Percentiles rank a stretch among this genome's conserved stretches.
phyloP scores from a whole-genome alignment of 2,888 invertebrate species.

The Rhopalosiphum nymphaeae region DNA sequence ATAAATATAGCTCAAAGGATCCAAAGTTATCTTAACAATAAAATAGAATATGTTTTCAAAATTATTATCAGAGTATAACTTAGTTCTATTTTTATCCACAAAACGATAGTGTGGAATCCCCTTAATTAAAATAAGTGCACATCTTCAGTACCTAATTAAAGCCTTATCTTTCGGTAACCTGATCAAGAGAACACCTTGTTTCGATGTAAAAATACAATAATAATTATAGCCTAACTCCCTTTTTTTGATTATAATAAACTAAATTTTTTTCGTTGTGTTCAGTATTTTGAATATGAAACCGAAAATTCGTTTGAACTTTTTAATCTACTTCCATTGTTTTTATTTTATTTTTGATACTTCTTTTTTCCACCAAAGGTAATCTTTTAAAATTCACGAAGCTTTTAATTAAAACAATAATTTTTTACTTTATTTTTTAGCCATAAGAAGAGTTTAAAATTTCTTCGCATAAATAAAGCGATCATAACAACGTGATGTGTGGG shows the following conservation, averaged over 20 bases:
- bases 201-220: conserved; percentile 9
- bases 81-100: not conserved
- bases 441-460: not conserved
- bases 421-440: not conserved
- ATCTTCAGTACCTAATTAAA: conserved; percentile 34
- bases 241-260: conserved; percentile 43
- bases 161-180: conserved; percentile 15
- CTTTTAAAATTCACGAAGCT: not conserved
- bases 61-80: no score
- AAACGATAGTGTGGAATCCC: not conserved
- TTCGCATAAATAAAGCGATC: not conserved
- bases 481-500: not conserved
- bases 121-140: not conserved
- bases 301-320: conserved; percentile 3
- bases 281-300: conserved; percentile 34
- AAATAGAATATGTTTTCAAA: no score
- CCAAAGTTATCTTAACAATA: no score
- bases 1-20: no score
- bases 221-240: not conserved
- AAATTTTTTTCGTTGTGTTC: not conserved
- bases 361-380: not conserved
- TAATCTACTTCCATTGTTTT: not conserved
- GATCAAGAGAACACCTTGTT: not conserved
- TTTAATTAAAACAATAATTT: conserved; percentile 28
- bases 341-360: not conserved